These are phyloP conservation scores for Elgaria multicarinata DNA, from an alignment of 2,113 vertebrate species.

Conservation along the genomic window DNA sequence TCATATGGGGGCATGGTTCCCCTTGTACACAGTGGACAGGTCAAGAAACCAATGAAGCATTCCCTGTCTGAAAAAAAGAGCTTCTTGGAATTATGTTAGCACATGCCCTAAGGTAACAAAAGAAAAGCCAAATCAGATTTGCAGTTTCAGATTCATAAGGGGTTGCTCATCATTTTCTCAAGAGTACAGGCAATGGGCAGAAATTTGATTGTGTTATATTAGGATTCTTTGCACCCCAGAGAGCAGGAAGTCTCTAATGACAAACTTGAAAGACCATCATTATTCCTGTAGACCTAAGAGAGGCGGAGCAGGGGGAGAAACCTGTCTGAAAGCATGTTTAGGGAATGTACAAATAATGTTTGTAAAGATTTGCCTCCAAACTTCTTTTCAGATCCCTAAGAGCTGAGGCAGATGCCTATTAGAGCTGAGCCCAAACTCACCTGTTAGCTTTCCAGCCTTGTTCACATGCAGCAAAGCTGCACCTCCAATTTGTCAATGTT, in stretches of 20 bases:
- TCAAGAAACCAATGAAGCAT: not conserved
- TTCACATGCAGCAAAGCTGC: not conserved
- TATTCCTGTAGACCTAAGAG: not conserved
- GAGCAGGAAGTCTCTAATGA: conserved; percentile 3
- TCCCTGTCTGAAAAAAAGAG: not conserved
- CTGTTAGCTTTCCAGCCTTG: not conserved
- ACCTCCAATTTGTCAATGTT: not conserved
- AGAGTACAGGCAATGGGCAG: not conserved
- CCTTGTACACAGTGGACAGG: not conserved
- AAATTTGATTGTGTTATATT: not conserved
- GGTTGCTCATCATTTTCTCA: not conserved
- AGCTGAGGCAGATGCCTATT: not conserved
- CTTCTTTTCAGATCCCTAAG: not conserved
- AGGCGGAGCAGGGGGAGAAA: not conserved
- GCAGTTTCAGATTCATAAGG: not conserved
- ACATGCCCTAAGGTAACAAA: not conserved
- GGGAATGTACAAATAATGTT: not conserved
- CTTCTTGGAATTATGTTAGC: not conserved
- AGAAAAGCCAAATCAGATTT: not conserved
- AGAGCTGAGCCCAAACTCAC: not conserved
- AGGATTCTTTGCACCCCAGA: not conserved
- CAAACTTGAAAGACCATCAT: not conserved
- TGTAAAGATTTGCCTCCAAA: not conserved
- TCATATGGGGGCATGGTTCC: not conserved
- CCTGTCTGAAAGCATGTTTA: not conserved